Evolutionary conservation across 2,113 vertebrate species (phyloP).

Genomic region (Podarcis cretensis): DNA sequence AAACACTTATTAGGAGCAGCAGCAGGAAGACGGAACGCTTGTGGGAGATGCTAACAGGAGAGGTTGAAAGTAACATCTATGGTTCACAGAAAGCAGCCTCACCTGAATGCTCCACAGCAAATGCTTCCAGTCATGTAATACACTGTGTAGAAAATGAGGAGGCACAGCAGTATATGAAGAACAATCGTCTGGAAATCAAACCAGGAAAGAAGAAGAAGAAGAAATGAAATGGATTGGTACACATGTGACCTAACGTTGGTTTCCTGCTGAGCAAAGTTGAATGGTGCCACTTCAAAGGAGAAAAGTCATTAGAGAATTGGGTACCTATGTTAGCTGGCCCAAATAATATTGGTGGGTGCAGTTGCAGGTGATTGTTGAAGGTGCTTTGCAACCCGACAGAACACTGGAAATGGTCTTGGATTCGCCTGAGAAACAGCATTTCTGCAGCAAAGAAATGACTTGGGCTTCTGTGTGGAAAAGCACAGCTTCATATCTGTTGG

Average conservation of each 20-base stretch:
- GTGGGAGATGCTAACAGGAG: background rate
- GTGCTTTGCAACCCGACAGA: background rate
- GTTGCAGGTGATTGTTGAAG: background rate
- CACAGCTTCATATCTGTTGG: too few relatives aligned
- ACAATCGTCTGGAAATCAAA: slow-evolving; percentile 69
- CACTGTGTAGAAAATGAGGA: slow-evolving; percentile 78
- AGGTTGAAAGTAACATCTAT: background rate
- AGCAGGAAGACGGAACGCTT: background rate
- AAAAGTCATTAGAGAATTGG: background rate
- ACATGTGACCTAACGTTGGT: background rate
- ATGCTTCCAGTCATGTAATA: slow-evolving; percentile 81
- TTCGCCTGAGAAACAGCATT: too few relatives aligned
- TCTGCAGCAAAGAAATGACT: too few relatives aligned
- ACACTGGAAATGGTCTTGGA: background rate
- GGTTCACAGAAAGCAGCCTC: slow-evolving; percentile 3
- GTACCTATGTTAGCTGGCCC: background rate
- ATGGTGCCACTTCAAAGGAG: background rate
- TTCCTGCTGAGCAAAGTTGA: background rate
- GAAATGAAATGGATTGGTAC: background rate
- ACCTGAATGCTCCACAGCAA: slow-evolving; percentile 81
- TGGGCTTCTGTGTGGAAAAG: too few relatives aligned
- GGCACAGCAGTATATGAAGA: slow-evolving; percentile 74
- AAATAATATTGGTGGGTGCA: background rate
- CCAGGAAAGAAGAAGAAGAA: slow-evolving; percentile 1
- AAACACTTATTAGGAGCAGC: background rate